These are phyloP conservation scores for Brachionus plicatilis DNA, from an alignment of 1,140 invertebrate species.

Conservation along the genomic window DNA sequence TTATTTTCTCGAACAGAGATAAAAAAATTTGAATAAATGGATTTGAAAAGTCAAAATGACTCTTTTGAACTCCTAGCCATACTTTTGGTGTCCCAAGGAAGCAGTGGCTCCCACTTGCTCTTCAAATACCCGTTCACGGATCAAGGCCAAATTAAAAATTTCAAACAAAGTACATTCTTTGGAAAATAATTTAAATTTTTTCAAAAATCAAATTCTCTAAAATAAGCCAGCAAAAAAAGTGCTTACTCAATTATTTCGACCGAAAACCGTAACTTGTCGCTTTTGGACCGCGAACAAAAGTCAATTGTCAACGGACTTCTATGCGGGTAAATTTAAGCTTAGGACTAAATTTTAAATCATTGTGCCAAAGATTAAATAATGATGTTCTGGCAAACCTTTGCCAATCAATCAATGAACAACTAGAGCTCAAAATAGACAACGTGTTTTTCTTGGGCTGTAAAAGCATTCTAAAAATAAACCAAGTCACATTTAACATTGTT, in stretches of 20 bases:
- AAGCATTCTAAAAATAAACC: slow-evolving; percentile 26
- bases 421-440: slow-evolving; percentile 39
- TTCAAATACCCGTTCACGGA: slow-evolving; percentile 23
- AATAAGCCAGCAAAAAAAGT: background rate
- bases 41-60: background rate
- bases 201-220: background rate
- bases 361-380: background rate
- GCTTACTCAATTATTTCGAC: background rate
- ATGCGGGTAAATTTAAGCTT: slow-evolving; percentile 5
- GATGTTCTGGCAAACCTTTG: slow-evolving; percentile 9
- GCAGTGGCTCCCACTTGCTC: background rate
- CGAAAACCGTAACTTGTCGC: background rate
- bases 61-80: slow-evolving; percentile 17
- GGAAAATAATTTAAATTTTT: background rate
- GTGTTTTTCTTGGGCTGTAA: slow-evolving; percentile 2
- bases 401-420: background rate
- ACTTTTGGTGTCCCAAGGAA: slow-evolving; percentile 11
- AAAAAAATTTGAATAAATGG: background rate
- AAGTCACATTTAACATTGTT: slow-evolving; percentile 24
- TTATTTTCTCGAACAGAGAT: background rate
- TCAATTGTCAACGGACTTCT: slow-evolving; percentile 4
- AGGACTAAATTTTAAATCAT: background rate
- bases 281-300: background rate
- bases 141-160: slow-evolving; percentile 12
- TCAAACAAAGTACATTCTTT: background rate